These are phyloP conservation scores for Cynaeus angustus DNA, from an alignment of 2,888 invertebrate species.

Conservation along the genomic window DNA sequence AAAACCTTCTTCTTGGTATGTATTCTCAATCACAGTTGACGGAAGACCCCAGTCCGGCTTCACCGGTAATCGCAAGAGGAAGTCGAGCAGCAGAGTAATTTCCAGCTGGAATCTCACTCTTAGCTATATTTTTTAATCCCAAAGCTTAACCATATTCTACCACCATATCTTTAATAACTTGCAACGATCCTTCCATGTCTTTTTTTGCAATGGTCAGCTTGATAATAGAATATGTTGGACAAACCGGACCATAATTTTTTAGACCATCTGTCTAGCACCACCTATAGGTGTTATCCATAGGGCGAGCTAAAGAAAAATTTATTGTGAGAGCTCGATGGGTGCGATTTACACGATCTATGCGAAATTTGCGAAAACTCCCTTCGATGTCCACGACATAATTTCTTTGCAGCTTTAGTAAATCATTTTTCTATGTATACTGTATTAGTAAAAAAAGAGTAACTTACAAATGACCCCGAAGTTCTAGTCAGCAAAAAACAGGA, in stretches of 20 bases:
- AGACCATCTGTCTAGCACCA: conserved; percentile 7
- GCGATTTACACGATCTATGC: conserved; percentile 16
- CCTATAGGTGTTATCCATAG: background rate
- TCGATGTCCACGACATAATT: background rate
- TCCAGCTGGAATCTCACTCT: conserved; percentile 12
- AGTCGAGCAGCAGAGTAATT: background rate
- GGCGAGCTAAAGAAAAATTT: conserved; percentile 8
- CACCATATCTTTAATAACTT: background rate
- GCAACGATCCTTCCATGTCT: background rate
- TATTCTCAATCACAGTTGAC: background rate
- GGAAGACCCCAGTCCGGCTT: background rate
- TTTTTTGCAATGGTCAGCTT: conserved; percentile 7
- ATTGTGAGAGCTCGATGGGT: conserved; percentile 13
- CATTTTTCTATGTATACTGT: too few species aligned
- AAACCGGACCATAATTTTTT: background rate
- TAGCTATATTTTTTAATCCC: conserved; percentile 6
- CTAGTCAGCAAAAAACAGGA: too few species aligned
- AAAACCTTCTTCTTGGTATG: background rate
- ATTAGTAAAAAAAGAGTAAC: too few species aligned
- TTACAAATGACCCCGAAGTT: too few species aligned
- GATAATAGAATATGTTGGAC: background rate
- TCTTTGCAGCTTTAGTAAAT: background rate
- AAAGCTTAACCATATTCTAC: background rate
- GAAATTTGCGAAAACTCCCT: conserved; percentile 4
- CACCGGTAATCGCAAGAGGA: background rate